Percentiles rank a stretch among this genome's conserved stretches.
These are phyloP conservation scores for Semicossyphus pulcher DNA, from an alignment of 2,113 vertebrate species.

Conservation along the genomic window DNA sequence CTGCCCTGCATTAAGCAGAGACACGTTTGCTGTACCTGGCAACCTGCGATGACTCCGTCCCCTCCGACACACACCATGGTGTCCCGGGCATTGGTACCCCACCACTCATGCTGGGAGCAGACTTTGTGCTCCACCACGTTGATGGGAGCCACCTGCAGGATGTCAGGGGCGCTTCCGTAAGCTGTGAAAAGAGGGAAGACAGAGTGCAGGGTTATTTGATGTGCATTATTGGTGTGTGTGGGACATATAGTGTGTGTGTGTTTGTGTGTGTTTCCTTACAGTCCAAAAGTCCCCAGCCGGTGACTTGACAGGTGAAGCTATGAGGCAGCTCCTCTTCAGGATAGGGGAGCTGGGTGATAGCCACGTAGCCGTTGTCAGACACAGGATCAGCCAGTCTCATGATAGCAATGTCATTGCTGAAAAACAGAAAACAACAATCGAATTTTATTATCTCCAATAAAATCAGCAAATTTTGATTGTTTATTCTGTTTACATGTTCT, in stretches of 20 bases:
- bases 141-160: constrained; percentile 76
- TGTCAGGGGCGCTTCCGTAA: background rate
- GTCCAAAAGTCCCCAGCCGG: constrained; percentile 77
- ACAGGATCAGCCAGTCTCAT: constrained; percentile 60
- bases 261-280: constrained; percentile 45
- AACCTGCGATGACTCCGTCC: constrained; percentile 74
- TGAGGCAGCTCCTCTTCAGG: constrained; percentile 58
- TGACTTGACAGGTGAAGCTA: constrained; percentile 71
- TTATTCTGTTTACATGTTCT: too few species aligned
- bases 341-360: constrained; percentile 52
- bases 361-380: constrained; percentile 60
- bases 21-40: constrained; percentile 66
- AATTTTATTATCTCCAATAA: too few species aligned
- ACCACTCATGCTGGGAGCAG: constrained; percentile 79
- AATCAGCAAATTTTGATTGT: too few species aligned
- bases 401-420: constrained; percentile 81
- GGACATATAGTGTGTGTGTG: too few species aligned
- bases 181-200: constrained; percentile 33
- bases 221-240: background rate
- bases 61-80: constrained; percentile 83
- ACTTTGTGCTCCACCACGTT: constrained; percentile 62
- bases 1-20: background rate
- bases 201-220: background rate
- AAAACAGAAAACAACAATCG: background rate
- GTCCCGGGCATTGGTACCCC: constrained; percentile 68